A percentile compares a stretch with the other conserved stretches of the same genome.
Evolutionary conservation across 2,888 invertebrate species (phyloP).

Genomic region (Oscheius sp.): DNA sequence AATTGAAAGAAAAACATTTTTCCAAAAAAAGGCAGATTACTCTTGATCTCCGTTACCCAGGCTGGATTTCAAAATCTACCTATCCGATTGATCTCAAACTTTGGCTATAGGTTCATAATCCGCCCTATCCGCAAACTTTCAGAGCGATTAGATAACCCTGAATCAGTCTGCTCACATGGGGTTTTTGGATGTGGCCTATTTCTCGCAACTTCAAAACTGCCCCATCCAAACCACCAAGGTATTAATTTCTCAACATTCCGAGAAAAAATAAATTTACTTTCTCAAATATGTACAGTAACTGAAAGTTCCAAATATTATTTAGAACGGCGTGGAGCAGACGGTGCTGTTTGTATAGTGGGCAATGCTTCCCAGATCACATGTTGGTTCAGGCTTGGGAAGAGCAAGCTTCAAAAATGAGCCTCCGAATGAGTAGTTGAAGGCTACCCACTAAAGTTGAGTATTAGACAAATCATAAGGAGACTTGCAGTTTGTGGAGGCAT

Average conservation of each 20-base stretch:
- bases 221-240: too few species aligned
- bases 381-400: conserved; percentile 19
- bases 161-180: too few species aligned
- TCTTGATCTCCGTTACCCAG: too few species aligned
- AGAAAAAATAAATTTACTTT: neutral
- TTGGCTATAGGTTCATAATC: too few species aligned
- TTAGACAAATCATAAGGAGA: neutral
- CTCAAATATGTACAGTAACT: conserved; percentile 14
- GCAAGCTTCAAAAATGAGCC: conserved; percentile 20
- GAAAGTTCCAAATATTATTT: neutral
- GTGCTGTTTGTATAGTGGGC: conserved; percentile 29
- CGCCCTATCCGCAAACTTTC: too few species aligned
- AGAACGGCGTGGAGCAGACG: conserved; percentile 5
- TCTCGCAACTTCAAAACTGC: too few species aligned
- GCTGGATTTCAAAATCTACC: too few species aligned
- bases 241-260: neutral
- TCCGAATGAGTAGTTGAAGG: conserved; percentile 29
- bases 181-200: too few species aligned
- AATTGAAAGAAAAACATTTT: too few species aligned
- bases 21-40: too few species aligned
- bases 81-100: too few species aligned
- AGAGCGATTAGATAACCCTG: too few species aligned
- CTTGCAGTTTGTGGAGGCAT: conserved; percentile 28
- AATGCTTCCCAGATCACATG: conserved; percentile 24
- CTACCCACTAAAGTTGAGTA: conserved; percentile 32